Base-by-base conservation (phyloP, 2,888 invertebrate species). In the Xestia rhomboidea region DNA sequence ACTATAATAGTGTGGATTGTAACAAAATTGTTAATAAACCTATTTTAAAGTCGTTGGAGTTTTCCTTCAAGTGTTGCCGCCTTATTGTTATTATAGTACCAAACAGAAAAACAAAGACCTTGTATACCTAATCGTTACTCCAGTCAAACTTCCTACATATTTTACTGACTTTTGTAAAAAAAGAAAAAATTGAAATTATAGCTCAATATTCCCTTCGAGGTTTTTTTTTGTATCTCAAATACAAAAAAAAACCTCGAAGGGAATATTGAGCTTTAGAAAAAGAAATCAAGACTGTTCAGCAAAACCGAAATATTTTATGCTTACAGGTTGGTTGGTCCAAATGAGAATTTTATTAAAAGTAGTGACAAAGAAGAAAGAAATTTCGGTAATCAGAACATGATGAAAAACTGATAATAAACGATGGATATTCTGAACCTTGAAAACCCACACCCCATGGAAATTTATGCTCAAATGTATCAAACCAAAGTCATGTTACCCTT, bases 401-500 rank as follows among this genome's bases (percentile, higher is more conserved):
- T n/a, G 30, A 49, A 73, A 73, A 51, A 18, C 38, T 15, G 38
- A 8, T 73, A 24, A 21, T 27, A 21, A 46, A 73, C 34, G 18
- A 18, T 24, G 54, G 46, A 76, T 46, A 46, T 38, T 46, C 38
- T 38, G 51, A 21, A 13, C 46, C 18, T 27, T 27, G 24, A 57
- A 66, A 76, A 34, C 34, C 34, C 10, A 41, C 41, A 10, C 0
- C 8, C 24, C 38, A 11, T 63, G 10, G 7, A 34, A 15, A 18
- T 34, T 44, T 46, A 21, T 10, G 34, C 6, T 34, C 8, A 60
- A n/a, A 30, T 66, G 2, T 54, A 41, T 60, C 27, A 49, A 74
- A 54, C 38, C n/a, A 68, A 30, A 60, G 10, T 60, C 44, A 21
- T 62, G 62, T 73, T 44, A 54, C 60, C 38, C 54, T 68, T 81